Percentiles rank a stretch among this genome's conserved stretches.
Conservation (phyloP, 2,797 vertebrate species). For the Dryobates pubescens region DNA sequence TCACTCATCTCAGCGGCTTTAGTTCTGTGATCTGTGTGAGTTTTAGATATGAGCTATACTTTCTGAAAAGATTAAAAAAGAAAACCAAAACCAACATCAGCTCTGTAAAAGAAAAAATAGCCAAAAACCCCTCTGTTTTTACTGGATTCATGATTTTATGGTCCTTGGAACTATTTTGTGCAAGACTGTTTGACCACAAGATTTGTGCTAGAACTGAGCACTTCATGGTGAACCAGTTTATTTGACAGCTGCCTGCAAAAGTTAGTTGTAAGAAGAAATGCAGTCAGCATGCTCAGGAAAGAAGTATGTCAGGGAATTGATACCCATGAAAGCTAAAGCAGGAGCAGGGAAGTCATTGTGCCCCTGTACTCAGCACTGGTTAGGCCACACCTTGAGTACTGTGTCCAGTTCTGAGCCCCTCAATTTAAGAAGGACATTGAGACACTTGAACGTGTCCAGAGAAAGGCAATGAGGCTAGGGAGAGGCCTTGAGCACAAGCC, state of each 20-base stretch:
- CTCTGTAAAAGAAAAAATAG: background rate
- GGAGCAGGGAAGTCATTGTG: too few species aligned
- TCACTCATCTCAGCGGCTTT: background rate
- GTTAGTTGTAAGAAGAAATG: background rate
- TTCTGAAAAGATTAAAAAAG: background rate
- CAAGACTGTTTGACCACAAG: background rate
- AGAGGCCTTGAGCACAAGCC: too few species aligned
- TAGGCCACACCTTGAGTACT: too few species aligned
- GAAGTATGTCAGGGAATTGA: background rate
- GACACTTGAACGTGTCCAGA: too few species aligned
- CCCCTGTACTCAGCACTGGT: too few species aligned
- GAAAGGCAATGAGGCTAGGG: too few species aligned
- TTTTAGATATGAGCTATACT: background rate
- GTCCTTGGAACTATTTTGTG: background rate
- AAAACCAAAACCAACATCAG: background rate
- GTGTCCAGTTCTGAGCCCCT: too few species aligned
- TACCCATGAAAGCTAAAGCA: background rate
- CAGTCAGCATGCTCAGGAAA: background rate
- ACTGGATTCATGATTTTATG: background rate
- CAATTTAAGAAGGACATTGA: too few species aligned
- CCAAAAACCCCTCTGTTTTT: accelerated
- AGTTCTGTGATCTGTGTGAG: background rate
- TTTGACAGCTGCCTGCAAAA: background rate
- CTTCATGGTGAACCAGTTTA: background rate
- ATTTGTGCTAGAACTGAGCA: background rate